Evolutionary conservation across 2,113 vertebrate species (phyloP).

Genomic region (Apeltes quadracus): DNA sequence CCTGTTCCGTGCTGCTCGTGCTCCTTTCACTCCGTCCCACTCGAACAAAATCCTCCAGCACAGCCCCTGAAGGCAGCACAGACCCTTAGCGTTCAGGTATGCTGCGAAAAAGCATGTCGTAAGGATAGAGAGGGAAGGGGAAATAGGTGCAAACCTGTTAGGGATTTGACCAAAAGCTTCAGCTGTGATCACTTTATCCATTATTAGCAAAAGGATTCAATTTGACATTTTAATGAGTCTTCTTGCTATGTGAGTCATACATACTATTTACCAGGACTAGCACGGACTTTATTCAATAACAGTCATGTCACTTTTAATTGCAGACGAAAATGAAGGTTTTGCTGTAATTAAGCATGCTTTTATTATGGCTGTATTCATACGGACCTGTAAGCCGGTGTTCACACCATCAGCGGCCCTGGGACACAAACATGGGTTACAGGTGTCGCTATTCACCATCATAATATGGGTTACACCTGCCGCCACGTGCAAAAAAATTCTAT

Average conservation of each 20-base stretch:
- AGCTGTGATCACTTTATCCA: neutral
- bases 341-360: no score
- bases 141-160: neutral
- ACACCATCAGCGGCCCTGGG: neutral
- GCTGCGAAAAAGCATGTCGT: slow-evolving; percentile 20
- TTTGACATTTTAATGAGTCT: neutral
- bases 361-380: neutral
- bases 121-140: neutral
- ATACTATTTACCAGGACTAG: neutral
- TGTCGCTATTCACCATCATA: neutral
- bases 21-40: slow-evolving; percentile 30
- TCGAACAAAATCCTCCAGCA: slow-evolving; percentile 29
- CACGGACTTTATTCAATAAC: neutral
- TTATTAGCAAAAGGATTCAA: no score
- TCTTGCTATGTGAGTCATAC: neutral
- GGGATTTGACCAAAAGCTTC: neutral
- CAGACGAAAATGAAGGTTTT: neutral
- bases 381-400: no score
- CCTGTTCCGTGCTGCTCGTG: slow-evolving; percentile 18
- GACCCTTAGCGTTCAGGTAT: slow-evolving; percentile 43
- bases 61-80: slow-evolving; percentile 22
- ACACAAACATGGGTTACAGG: neutral
- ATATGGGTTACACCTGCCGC: neutral
- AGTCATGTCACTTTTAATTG: neutral
- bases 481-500: neutral